These are phyloP conservation scores for Nylanderia fulva DNA, from an alignment of 1,140 invertebrate genomes.

Conservation along the genomic window DNA sequence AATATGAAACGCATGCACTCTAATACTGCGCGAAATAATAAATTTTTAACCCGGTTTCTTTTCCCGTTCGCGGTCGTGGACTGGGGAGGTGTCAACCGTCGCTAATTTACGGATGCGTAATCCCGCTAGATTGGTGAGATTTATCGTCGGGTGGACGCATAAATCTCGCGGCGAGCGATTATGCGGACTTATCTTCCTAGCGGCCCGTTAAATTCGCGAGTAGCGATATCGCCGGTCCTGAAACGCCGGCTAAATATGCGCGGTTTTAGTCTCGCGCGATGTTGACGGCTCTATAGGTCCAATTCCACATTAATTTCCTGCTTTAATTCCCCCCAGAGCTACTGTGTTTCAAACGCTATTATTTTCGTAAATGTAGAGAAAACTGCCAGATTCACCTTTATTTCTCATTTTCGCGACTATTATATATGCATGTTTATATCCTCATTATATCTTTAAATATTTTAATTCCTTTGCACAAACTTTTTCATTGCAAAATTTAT, in stretches of 20 bases:
- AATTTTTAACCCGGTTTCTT: constrained; percentile 73
- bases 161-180: constrained; percentile 75
- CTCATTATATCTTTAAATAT: too few relatives aligned
- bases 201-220: constrained; percentile 61
- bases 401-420: neutral
- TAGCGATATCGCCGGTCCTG: constrained; percentile 61
- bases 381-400: neutral
- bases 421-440: neutral
- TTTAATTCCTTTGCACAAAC: too few relatives aligned
- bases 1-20: neutral
- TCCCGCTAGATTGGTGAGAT: constrained; percentile 76
- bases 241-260: constrained; percentile 39
- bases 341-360: neutral
- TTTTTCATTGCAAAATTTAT: too few relatives aligned
- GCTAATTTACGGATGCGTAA: constrained; percentile 76
- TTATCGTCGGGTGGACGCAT: constrained; percentile 74
- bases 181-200: constrained; percentile 69
- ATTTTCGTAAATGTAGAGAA: neutral
- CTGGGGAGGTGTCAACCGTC: constrained; percentile 64
- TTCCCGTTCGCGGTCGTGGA: constrained; percentile 56
- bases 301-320: neutral
- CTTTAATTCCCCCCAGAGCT: neutral
- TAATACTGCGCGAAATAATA: constrained; percentile 65
- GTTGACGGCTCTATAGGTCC: neutral
- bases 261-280: constrained; percentile 44